A percentile compares a stretch with the other conserved stretches of the same genome.
phyloP scores from a whole-genome alignment of 2,888 invertebrate genomes.

The Scotopteryx bipunctaria region DNA sequence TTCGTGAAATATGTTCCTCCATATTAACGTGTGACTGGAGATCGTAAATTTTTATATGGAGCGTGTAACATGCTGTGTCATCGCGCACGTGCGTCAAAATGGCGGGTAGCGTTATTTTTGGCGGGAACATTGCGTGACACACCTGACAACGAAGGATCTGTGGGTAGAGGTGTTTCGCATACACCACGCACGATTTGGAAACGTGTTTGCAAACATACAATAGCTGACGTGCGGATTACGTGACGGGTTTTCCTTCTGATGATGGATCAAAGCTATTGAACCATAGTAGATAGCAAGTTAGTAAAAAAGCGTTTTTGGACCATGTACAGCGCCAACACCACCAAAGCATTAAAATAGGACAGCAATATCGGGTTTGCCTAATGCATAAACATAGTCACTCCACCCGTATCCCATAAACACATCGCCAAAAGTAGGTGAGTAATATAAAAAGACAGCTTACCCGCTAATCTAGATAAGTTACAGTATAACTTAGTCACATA shows the following conservation, averaged over 20 bases:
- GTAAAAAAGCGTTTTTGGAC: no score
- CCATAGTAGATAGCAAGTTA: no score
- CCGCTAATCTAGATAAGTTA: not conserved
- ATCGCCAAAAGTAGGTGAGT: no score
- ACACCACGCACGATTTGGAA: conserved; percentile 62
- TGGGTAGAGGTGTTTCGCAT: conserved; percentile 44
- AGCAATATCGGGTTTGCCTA: no score
- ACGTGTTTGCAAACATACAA: conserved; percentile 52
- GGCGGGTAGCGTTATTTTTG: conserved; percentile 55
- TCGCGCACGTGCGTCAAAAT: conserved; percentile 50
- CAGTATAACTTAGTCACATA: not conserved
- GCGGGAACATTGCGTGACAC: conserved; percentile 64
- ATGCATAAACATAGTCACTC: no score
- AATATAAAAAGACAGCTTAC: no score
- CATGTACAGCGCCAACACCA: no score
- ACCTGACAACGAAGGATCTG: conserved; percentile 47
- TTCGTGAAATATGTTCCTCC: conserved; percentile 42
- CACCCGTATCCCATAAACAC: no score
- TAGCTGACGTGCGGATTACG: conserved; percentile 41
- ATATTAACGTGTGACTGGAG: conserved; percentile 60
- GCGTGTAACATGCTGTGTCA: conserved; percentile 57
- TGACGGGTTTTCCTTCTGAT: conserved; percentile 8
- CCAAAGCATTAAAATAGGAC: no score
- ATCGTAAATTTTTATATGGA: conserved; percentile 72
- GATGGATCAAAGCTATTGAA: conserved; percentile 9